Base-by-base conservation (phyloP, 2,888 invertebrate species). In the Drosophila atripex region DNA sequence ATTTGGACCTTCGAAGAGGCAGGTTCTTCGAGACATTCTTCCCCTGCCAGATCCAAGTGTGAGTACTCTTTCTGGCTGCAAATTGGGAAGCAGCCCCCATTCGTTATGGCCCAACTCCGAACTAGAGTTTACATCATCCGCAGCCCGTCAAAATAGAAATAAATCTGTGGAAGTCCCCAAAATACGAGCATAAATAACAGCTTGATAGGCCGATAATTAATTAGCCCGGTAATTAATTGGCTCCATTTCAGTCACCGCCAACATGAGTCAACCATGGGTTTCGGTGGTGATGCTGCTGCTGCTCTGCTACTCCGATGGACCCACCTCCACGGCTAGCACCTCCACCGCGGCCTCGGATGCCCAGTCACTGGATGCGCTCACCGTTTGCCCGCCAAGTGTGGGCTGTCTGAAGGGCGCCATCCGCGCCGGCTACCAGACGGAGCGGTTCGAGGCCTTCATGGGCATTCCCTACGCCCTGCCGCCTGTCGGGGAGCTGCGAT, bases 391-490 rank as follows among this genome's bases (percentile, higher is more conserved):
- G 5, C 46, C 53, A 8, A 61, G 76, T 59, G 57, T 82, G 49
- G 90, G 90, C 14, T 91, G 90, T 50, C 56, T 91, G 16, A 73
- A 78, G 64, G 91, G 91, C 43, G 75, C 54, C 28, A 47, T 80
- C 32, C 88, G 88, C 80, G 73, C 79, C 1, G 90, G 90, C 30
- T 90, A 82, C 64, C 86, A 86, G 64, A 76, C 59, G n/a, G 77
- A 79, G 4, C 61, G 72, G 1, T 91, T 89, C 77, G 90, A 91
- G 71, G 91, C 88, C 7, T 92, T 89, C 61, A 60, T 91, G 58
- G 92, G 92, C 51, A 87, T 92, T 43, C 92, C 92, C 12, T 92
- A 87, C 56, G 92, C 91, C 3, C 69, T 86, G 76, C 91, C 92
- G 12, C 92, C 92, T 0, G 28, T 90, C 11, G 90, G 86, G 0